Conservation (phyloP, 1,140 invertebrate species). For the Drosophila grimshawi region DNA sequence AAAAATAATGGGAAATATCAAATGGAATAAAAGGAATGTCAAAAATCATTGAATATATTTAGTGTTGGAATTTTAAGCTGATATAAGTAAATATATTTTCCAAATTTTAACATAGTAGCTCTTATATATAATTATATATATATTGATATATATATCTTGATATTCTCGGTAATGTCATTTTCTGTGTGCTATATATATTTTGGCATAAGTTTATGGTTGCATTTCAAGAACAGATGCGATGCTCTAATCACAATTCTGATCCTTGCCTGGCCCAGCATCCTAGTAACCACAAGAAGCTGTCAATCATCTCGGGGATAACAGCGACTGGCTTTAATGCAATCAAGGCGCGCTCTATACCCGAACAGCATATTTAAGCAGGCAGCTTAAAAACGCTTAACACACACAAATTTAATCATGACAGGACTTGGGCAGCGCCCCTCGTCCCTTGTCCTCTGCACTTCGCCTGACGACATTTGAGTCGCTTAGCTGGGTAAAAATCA, state of each 20-base stretch:
- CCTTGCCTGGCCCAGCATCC: conserved; percentile 31
- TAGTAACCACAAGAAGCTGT: conserved; percentile 61
- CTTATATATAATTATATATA: too few species aligned
- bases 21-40: too few species aligned
- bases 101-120: too few species aligned
- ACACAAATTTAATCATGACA: conserved; percentile 77
- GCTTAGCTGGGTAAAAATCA: conserved; percentile 56
- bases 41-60: too few species aligned
- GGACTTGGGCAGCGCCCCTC: conserved; percentile 9
- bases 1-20: too few species aligned
- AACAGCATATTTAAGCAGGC: conserved; percentile 72
- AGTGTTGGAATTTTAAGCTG: too few species aligned
- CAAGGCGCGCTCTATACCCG: conserved; percentile 50
- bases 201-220: neutral
- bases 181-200: neutral
- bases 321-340: conserved; percentile 63
- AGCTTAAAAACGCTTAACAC: conserved; percentile 69
- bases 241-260: conserved; percentile 1
- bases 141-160: too few species aligned
- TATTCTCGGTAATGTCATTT: too few species aligned
- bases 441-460: neutral
- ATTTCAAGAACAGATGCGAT: conserved; percentile 28
- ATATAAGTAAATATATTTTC: too few species aligned
- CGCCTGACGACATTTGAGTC: conserved; percentile 26
- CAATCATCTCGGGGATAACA: conserved; percentile 35